These are phyloP conservation scores for Drosophila virilis DNA, from an alignment of 1,140 invertebrate species.

Conservation along the genomic window DNA sequence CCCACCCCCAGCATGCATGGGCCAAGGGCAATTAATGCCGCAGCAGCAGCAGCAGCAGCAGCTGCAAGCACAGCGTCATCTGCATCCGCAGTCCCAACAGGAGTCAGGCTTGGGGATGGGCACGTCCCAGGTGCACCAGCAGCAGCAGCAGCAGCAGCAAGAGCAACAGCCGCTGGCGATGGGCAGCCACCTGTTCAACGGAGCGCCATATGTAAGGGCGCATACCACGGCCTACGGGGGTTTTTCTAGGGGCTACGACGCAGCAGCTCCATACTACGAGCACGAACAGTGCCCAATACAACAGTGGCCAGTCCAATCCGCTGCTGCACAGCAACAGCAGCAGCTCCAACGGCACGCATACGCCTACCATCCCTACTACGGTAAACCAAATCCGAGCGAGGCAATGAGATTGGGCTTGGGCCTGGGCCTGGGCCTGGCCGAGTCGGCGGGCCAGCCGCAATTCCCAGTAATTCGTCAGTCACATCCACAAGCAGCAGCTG, in stretches of 20 bases:
- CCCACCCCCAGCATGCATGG: constrained; percentile 88
- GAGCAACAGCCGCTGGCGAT: constrained; percentile 53
- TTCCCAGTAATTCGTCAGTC: constrained; percentile 41
- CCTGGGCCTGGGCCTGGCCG: constrained; percentile 22
- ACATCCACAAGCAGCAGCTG: constrained; percentile 55
- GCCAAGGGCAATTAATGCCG: constrained; percentile 83
- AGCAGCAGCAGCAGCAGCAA: constrained; percentile 39
- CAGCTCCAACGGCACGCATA: constrained; percentile 63
- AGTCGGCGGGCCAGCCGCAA: constrained; percentile 12
- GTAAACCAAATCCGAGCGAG: constrained; percentile 50
- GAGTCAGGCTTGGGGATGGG: constrained; percentile 32
- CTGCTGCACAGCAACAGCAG: constrained; percentile 55
- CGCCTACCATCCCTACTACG: constrained; percentile 81
- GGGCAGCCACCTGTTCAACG: constrained; percentile 79
- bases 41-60: constrained; percentile 52
- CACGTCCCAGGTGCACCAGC: constrained; percentile 28
- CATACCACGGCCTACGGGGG: constrained; percentile 85
- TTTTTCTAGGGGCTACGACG: constrained; percentile 85
- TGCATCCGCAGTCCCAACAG: constrained; percentile 44
- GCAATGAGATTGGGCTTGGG: constrained; percentile 35
- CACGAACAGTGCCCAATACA: constrained; percentile 80
- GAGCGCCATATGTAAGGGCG: constrained; percentile 84
- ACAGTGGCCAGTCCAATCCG: constrained; percentile 23
- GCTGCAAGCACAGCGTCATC: constrained; percentile 33
- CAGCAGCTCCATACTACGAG: constrained; percentile 82